Conservation (phyloP, 2,797 vertebrate species). For the Simalia tracyae region DNA sequence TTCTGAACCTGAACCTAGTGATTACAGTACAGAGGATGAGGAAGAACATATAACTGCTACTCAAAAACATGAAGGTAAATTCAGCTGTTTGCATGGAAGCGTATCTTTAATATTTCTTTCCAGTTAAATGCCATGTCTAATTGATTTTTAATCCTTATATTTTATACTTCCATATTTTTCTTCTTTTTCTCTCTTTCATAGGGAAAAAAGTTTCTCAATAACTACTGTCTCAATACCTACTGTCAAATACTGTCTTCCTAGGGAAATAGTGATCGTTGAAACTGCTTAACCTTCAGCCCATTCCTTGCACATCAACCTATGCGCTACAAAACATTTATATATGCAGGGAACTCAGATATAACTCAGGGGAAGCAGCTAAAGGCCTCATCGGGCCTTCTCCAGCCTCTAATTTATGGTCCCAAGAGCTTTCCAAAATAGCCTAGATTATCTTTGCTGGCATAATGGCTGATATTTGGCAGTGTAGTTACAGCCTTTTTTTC, state of each 20-base stretch:
- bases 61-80: conserved; percentile 52
- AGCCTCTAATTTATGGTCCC: neutral
- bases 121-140: neutral
- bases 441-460: neutral
- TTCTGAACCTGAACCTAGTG: conserved; percentile 75
- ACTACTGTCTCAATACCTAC: neutral
- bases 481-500: neutral
- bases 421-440: neutral
- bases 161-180: neutral
- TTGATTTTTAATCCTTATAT: conserved; percentile 1
- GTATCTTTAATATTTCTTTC: neutral
- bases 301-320: neutral
- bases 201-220: neutral
- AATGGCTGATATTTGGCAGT: neutral
- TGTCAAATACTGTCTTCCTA: neutral
- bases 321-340: neutral
- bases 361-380: neutral
- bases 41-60: conserved; percentile 59
- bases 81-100: neutral
- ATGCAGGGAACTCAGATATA: neutral
- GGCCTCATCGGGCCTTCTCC: neutral
- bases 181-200: conserved; percentile 31
- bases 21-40: conserved; percentile 73
- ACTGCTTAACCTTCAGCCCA: neutral
- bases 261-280: neutral